A percentile compares a stretch with the other conserved stretches of the same genome.
phyloP scores from a whole-genome alignment of 2,888 invertebrate genomes.

The Scaptomyza cyrtandrae region DNA sequence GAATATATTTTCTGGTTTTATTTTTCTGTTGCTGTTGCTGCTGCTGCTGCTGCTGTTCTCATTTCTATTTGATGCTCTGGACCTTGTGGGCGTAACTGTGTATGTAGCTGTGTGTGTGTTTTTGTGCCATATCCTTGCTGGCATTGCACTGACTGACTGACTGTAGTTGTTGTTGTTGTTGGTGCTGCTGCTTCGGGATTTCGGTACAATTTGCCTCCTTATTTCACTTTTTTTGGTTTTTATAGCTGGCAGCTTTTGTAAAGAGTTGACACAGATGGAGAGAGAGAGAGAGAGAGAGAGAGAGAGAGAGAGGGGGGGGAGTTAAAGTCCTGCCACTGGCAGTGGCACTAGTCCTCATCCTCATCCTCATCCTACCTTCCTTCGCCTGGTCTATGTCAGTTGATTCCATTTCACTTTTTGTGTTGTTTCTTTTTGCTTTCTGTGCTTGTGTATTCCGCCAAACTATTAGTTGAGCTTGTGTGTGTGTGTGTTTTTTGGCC shows the following conservation, averaged over 20 bases:
- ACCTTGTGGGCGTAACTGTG: slow-evolving; percentile 67
- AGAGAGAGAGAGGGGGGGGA: not conserved
- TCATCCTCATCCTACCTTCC: not conserved
- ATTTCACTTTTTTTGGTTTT: slow-evolving; percentile 39
- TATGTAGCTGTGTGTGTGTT: slow-evolving; percentile 27
- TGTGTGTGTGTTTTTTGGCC: slow-evolving; percentile 38
- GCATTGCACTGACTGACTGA: slow-evolving; percentile 66
- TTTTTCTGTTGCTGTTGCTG: slow-evolving; percentile 52
- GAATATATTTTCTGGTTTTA: slow-evolving; percentile 67
- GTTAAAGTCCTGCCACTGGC: slow-evolving; percentile 18
- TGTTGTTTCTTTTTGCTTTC: slow-evolving; percentile 32
- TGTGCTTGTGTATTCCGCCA: slow-evolving; percentile 23
- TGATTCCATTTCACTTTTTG: slow-evolving; percentile 74
- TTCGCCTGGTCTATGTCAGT: no score
- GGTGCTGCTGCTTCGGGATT: slow-evolving; percentile 64
- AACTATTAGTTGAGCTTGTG: slow-evolving; percentile 72
- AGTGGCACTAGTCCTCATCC: slow-evolving; percentile 13
- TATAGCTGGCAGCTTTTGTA: slow-evolving; percentile 51
- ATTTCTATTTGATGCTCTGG: slow-evolving; percentile 72
- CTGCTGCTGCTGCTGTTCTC: slow-evolving; percentile 52
- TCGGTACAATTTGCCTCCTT: slow-evolving; percentile 75
- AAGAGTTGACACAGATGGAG: slow-evolving; percentile 34
- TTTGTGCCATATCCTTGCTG: slow-evolving; percentile 66
- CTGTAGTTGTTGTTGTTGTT: slow-evolving; percentile 53
- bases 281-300: not conserved